phyloP scores from a whole-genome alignment of 2,888 invertebrate species.

The Stenodema calcarata region DNA sequence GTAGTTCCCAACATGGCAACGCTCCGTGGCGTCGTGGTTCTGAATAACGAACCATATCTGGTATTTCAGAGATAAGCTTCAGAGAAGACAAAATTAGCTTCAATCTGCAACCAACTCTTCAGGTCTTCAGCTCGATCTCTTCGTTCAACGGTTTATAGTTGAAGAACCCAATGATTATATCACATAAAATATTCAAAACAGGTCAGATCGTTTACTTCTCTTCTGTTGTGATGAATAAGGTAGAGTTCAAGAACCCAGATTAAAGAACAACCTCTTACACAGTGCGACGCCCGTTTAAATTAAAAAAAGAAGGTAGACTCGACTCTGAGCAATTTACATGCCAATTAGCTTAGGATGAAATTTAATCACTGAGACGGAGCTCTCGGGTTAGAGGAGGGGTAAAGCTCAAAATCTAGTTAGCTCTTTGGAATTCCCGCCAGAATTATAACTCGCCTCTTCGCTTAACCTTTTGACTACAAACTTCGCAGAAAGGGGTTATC shows the following conservation, averaged over 20 bases:
- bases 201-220: too few species aligned
- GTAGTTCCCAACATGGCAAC: too few species aligned
- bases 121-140: too few species aligned
- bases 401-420: neutral
- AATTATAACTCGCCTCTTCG: neutral
- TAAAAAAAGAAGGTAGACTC: neutral
- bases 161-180: too few species aligned
- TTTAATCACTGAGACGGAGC: neutral
- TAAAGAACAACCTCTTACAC: neutral
- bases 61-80: too few species aligned
- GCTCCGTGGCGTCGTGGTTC: too few species aligned
- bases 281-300: neutral
- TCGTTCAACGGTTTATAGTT: too few species aligned
- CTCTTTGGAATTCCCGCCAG: neutral
- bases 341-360: neutral
- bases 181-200: too few species aligned
- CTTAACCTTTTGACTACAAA: neutral
- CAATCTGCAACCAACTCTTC: too few species aligned
- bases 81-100: too few species aligned
- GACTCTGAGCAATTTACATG: neutral
- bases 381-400: neutral
- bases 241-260: neutral
- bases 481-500: neutral
- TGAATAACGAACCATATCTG: too few species aligned
- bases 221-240: neutral